Conservation (phyloP, 1,140 invertebrate genomes). For the Drosophila melanica region DNA sequence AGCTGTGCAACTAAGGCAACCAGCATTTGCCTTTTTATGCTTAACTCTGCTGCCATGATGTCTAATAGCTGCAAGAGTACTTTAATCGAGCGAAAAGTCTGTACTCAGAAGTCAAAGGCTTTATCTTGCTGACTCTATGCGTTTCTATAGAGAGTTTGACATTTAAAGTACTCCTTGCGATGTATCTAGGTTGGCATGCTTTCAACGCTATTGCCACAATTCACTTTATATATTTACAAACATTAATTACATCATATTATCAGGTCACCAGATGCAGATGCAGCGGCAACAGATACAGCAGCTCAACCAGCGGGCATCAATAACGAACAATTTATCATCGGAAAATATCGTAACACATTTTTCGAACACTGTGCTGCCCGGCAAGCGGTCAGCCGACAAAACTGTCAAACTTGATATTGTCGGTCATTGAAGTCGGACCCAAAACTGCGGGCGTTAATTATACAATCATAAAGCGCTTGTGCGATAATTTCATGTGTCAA, state of each 20-base stretch:
- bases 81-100: not conserved
- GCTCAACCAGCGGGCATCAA: slow-evolving; percentile 4
- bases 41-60: too few species aligned
- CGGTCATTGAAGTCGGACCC: slow-evolving; percentile 38
- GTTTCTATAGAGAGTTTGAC: too few species aligned
- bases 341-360: slow-evolving; percentile 58
- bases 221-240: not conserved
- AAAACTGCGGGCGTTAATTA: slow-evolving; percentile 39
- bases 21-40: not conserved
- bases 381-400: slow-evolving; percentile 60
- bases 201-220: too few species aligned
- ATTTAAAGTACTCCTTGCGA: too few species aligned
- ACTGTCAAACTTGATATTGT: slow-evolving; percentile 64
- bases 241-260: slow-evolving; percentile 16
- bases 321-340: slow-evolving; percentile 64
- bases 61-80: not conserved
- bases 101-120: too few species aligned
- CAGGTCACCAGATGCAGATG: slow-evolving; percentile 6
- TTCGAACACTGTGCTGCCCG: slow-evolving; percentile 66
- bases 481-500: slow-evolving; percentile 45
- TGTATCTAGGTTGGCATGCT: too few species aligned
- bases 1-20: slow-evolving; percentile 5
- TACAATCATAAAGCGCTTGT: slow-evolving; percentile 29
- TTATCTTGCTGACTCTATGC: too few species aligned
- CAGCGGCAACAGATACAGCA: slow-evolving; percentile 6